A percentile compares a stretch with the other conserved stretches of the same genome.
These are phyloP conservation scores for Hemicrepidius hirtus DNA, from an alignment of 2,888 invertebrate species.

Conservation along the genomic window DNA sequence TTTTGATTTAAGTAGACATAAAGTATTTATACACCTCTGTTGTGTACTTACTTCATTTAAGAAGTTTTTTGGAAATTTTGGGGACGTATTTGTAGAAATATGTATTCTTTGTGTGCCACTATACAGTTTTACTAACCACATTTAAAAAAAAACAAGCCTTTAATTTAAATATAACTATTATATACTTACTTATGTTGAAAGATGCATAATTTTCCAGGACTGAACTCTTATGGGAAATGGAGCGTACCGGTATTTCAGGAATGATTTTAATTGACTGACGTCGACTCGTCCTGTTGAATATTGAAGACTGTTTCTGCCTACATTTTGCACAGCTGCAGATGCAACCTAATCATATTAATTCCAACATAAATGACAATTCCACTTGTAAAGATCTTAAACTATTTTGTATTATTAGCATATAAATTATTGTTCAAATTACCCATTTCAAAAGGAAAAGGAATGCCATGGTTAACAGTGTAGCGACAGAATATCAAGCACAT, in stretches of 20 bases:
- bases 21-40: no score
- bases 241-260: constrained; percentile 4
- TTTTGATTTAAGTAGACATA: no score
- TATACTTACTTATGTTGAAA: constrained; percentile 12
- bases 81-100: no score
- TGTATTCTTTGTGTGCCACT: no score
- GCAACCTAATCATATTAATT: constrained; percentile 27
- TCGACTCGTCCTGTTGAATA: not conserved
- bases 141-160: no score
- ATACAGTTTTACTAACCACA: no score
- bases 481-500: constrained; percentile 26
- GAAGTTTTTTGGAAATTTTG: no score
- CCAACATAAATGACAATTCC: no score
- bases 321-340: constrained; percentile 26
- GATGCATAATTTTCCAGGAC: constrained; percentile 15
- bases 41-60: no score
- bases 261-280: constrained; percentile 16
- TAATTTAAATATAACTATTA: not conserved
- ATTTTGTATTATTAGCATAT: not conserved
- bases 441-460: constrained; percentile 25
- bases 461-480: constrained; percentile 24
- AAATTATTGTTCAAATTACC: constrained; percentile 14
- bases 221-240: not conserved
- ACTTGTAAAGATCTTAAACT: no score
- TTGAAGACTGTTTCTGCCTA: not conserved